Conservation (phyloP, 2,113 vertebrate species). For the Pardalotus punctatus region DNA sequence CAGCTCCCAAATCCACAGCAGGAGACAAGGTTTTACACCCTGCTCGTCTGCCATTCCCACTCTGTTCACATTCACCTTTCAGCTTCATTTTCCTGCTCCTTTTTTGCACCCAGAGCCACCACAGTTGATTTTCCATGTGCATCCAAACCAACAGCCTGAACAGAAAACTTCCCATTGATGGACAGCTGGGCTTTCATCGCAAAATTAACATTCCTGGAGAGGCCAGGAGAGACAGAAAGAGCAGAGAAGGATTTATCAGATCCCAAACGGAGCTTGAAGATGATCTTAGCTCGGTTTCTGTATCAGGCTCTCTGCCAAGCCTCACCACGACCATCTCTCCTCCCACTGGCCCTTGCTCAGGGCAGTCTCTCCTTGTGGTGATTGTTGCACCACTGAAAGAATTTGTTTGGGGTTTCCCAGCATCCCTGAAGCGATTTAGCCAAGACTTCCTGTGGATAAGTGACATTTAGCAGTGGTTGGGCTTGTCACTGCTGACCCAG, state of each 20-base stretch:
- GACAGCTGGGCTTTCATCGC: neutral
- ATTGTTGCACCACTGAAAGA: neutral
- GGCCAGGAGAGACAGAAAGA: neutral
- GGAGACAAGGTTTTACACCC: neutral
- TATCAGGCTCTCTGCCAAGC: neutral
- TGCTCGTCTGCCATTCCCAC: neutral
- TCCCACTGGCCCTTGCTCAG: neutral
- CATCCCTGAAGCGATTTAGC: neutral
- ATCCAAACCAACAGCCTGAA: neutral
- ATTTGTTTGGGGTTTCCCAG: neutral
- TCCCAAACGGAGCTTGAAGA: neutral
- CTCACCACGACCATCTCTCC: neutral
- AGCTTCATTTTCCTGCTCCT: neutral
- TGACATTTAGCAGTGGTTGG: neutral
- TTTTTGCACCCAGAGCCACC: neutral
- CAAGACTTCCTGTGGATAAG: neutral
- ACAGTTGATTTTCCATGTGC: neutral
- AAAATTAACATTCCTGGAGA: neutral
- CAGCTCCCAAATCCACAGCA: neutral
- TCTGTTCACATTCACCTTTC: neutral
- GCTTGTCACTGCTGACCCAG: neutral
- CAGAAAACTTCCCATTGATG: neutral
- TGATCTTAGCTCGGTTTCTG: neutral
- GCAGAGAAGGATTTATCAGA: neutral
- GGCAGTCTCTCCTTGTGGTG: neutral